Conservation (phyloP, 1,140 invertebrate genomes). For the Eumaeus atala region DNA sequence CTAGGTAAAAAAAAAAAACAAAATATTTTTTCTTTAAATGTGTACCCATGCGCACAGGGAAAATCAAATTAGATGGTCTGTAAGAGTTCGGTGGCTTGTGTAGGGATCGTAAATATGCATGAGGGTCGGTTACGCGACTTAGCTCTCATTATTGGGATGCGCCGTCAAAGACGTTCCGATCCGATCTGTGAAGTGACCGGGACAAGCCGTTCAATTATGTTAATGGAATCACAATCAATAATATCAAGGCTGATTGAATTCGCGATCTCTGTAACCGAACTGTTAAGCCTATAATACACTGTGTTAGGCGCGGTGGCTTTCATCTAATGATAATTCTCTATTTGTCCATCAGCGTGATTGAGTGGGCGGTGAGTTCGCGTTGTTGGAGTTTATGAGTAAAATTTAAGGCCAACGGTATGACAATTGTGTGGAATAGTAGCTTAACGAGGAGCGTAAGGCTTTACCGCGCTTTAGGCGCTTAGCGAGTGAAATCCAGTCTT, state of each 20-base stretch:
- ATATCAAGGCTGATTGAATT: conserved; percentile 5
- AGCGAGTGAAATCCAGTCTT: no score
- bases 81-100: conserved; percentile 37
- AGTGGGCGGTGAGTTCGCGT: no score
- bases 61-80: conserved; percentile 42
- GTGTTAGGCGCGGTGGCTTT: neutral
- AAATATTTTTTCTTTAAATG: no score
- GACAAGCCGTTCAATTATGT: conserved; percentile 63
- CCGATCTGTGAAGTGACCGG: conserved; percentile 51
- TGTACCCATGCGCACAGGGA: conserved; percentile 4
- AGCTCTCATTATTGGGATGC: conserved; percentile 55
- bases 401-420: no score
- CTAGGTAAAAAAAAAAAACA: no score
- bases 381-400: no score
- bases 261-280: conserved; percentile 4
- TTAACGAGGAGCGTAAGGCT: no score
- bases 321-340: conserved; percentile 5
- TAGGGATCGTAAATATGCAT: conserved; percentile 64
- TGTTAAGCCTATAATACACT: conserved; percentile 2
- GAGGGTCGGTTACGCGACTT: conserved; percentile 50
- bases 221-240: conserved; percentile 39
- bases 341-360: conserved; percentile 7
- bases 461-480: no score
- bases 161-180: conserved; percentile 59
- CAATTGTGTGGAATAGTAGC: no score